Evolutionary conservation across 2,888 invertebrate genomes (phyloP), one percentile per base, ranked within the genome.

Genomic region (Cephus pygmeus): DNA sequence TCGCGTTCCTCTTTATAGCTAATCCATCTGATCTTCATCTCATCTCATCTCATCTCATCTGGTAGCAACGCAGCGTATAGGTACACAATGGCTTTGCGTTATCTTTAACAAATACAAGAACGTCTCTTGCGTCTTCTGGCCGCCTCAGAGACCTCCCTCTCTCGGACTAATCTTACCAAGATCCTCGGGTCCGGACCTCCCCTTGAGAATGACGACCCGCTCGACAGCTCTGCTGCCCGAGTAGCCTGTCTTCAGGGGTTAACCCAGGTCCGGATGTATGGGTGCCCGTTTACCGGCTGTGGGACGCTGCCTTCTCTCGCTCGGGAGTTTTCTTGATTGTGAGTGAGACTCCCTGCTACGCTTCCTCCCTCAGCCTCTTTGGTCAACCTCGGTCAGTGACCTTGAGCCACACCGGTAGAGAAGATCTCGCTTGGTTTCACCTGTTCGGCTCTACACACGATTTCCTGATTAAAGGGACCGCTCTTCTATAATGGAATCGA

Each of bases 381-480:
- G 84, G 83, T 86, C 87, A 86, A 81, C 83, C 81, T 77, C 85
- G 87, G 87, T 87, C 87, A 85, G 76, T 82, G 86, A 87, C 84
- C 86, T 85, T 83, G 79, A n/a, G n/a, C 33, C 31, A 71, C 33
- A 71, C 71, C 71, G 31, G 71, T 71, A 71, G 34, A 34, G 71
- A 71, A 71, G 71, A 71, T 31, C 71, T 71, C 71, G 71, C 56
- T 31, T 34, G 31, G 71, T 34, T 71, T 71, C 71, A 71, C 71
- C 71, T 71, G 71, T 71, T 34, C 71, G 71, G 3, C 56, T 23
- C 56, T 2, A 56, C 56, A 56, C 56, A 23, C 56, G 23, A 56
- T 31, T 31, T 33, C 71, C 71, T 31, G 71, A 34, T 71, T 71
- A 71, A 71, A 71, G 71, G 71, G 71, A 31, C 71, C 56, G 56